Evolutionary conservation across 1,140 invertebrate species (phyloP).

Genomic region (Rhyacophila brunnea): DNA sequence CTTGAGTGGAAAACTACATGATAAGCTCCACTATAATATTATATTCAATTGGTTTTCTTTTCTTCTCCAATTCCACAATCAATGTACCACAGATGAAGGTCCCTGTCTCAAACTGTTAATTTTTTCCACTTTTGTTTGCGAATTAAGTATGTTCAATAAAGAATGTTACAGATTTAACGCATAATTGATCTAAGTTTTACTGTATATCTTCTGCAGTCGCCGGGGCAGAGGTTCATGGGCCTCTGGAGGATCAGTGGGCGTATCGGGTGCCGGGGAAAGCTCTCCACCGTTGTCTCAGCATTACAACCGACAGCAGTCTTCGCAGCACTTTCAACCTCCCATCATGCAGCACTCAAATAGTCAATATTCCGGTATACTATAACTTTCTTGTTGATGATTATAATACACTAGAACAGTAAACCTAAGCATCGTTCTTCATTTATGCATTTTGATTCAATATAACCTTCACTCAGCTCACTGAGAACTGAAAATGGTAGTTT

Average conservation of each 20-base stretch:
- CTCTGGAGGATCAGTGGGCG: slow-evolving; percentile 16
- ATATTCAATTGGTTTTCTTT: too few relatives aligned
- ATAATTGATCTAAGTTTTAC: too few relatives aligned
- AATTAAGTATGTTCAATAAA: too few relatives aligned
- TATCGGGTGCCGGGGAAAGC: slow-evolving; percentile 5
- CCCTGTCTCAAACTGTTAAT: too few relatives aligned
- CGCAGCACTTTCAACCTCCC: slow-evolving; percentile 31
- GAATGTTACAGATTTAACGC: too few relatives aligned
- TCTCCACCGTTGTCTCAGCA: slow-evolving; percentile 14
- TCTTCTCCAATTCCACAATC: too few relatives aligned
- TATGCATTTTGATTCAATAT: background rate
- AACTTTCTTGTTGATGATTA: background rate
- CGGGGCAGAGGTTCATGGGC: slow-evolving; percentile 11
- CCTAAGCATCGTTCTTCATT: background rate
- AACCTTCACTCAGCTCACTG: background rate
- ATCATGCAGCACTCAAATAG: slow-evolving; percentile 24
- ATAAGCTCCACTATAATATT: too few relatives aligned
- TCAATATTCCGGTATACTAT: slow-evolving; percentile 24
- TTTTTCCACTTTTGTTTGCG: too few relatives aligned
- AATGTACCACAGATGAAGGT: too few relatives aligned
- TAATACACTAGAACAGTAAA: background rate
- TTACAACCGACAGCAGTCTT: slow-evolving; percentile 20
- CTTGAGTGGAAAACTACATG: too few relatives aligned
- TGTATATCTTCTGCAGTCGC: background rate
- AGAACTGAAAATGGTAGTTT: background rate